Base-by-base conservation (phyloP, 1,140 invertebrate genomes). In the Aphidius ervi region DNA sequence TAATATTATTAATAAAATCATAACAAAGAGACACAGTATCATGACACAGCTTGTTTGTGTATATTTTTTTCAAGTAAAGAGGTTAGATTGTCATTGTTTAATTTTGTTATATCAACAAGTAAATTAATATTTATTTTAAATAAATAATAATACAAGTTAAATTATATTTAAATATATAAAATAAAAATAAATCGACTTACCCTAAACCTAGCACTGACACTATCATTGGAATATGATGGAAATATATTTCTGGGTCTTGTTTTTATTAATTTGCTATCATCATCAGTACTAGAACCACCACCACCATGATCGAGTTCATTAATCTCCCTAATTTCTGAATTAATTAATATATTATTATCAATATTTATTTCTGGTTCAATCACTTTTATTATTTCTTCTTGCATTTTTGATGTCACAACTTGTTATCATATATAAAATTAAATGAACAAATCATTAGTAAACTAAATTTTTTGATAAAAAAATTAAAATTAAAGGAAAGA, bases 191-290 rank as follows among this genome's bases (percentile, higher is more conserved):
- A 10, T 10, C 1, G 40, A 5, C 66, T 63, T 66, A 79, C 77
- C 63, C 74, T 67, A 63, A 78, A 77, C 66, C 75, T 69, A 20
- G 76, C 67, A 37, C 61, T 61, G 37, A 73, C 16, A 50, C 66
- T 58, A 0, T 70, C 63, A 45, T 71, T 73, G 0, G 70, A 73
- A 39, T 78, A 78, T 0, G 76, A 77, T 0, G 67, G 63, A 57
- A 79, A 79, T 66, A 78, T 78, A 55, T 79, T 78, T 57, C 76
- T 73, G 0, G 40, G 46, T 42, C 40, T 48, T 3, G 71, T 67
- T 48, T 68, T 73, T 6, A 73, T 23, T 7, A 73, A 40, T 50
- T 53, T 68, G 1, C 16, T 16, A 6, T 71, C 68, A 5, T 64
- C 56, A 37, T 73, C 70, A 5, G 60, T 59, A 4, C 61, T 61